These are phyloP conservation scores for Carlito syrichta DNA, from an alignment of 2,113 vertebrate genomes.

Conservation along the genomic window DNA sequence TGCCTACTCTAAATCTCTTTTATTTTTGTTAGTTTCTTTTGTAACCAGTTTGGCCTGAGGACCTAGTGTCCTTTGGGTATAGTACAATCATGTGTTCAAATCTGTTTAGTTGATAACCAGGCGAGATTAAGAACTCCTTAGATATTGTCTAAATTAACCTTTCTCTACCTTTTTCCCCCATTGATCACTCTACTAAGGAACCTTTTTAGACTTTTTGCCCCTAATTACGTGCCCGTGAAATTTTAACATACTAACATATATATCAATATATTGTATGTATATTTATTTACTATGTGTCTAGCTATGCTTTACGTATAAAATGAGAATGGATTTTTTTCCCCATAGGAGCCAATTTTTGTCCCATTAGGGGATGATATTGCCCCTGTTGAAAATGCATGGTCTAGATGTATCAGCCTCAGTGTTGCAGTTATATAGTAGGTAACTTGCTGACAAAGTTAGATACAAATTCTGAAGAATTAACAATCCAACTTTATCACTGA, in stretches of 20 bases:
- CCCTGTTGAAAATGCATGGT: background rate
- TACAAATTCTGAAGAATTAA: background rate
- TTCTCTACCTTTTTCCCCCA: background rate
- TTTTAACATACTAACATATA: background rate
- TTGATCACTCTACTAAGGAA: background rate
- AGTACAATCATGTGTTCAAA: background rate
- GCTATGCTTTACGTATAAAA: background rate
- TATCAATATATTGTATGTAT: background rate
- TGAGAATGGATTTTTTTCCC: background rate
- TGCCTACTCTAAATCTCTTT: background rate
- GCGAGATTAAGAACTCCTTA: background rate
- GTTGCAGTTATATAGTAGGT: background rate
- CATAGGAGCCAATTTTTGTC: background rate
- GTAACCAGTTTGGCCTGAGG: background rate
- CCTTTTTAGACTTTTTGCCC: background rate
- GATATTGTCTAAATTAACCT: background rate
- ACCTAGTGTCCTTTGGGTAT: background rate
- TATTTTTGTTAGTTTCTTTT: background rate
- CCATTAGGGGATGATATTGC: background rate
- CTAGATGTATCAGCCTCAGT: background rate
- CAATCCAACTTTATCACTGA: background rate
- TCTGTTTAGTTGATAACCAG: background rate
- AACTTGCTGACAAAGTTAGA: background rate
- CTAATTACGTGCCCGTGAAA: background rate
- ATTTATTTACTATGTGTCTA: background rate